Evolutionary conservation across 2,888 invertebrate species (phyloP), one percentile per base, ranked within the genome.

Genomic region (Hipparchia sbordonii): DNA sequence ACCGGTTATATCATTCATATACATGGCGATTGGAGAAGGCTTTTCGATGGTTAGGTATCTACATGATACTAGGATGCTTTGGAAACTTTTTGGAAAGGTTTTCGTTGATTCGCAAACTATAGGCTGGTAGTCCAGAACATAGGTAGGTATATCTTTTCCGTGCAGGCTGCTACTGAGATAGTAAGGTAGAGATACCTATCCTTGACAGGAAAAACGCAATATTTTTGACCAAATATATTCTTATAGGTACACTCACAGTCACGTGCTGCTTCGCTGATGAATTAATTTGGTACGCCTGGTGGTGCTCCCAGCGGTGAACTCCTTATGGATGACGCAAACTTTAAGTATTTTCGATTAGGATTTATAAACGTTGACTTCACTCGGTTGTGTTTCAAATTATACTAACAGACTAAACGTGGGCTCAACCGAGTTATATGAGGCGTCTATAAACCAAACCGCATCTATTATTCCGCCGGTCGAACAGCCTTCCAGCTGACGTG

Each of bases 401-500:
- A 93, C 93, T 93, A 92, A 93, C 89, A 86, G 86, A 81, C 80
- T 77, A 78, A 78, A 77, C 82, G 82, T 82, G 82, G 79, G 82
- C 81, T 80, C 88, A 84, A 79, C 82, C 87, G 81, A 87, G 91
- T 93, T 93, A 93, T 93, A 93, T 91, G 92, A 89, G 86, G 85
- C 87, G 82, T 84, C 89, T 89, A 92, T 93, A 93, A 93, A 92
- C 89, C 83, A 85, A 88, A 91, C 92, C 90, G 87, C 92, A 89
- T 93, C 93, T 93, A 93, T 91, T 91, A 90, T 91, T 85, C 86
- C 84, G 80, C 79, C 82, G 80, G 77, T 77, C 80, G 81, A 84
- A 79, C 82, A 81, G 81, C 79, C 79, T 82, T 80, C 78, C 92
- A 92, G 92, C 92, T 92, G 92, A 90, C 86, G 88, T 84, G 81